A percentile compares a stretch with the other conserved stretches of the same genome.
phyloP scores from a whole-genome alignment of 64 coral and sea anemone species.

The Acropora tenuis region DNA sequence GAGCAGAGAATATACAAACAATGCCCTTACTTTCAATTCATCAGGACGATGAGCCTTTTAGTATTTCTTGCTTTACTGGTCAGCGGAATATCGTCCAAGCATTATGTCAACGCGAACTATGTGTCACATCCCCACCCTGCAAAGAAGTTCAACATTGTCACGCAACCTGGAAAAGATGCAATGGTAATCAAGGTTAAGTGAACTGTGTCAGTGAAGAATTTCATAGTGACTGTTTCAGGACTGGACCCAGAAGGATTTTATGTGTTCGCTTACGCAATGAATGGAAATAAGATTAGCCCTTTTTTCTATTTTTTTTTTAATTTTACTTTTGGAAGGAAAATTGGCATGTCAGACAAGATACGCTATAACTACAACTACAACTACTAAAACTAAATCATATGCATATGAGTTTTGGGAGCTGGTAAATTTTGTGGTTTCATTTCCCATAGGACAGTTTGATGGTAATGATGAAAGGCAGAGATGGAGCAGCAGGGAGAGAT shows the following conservation, averaged over 20 bases:
- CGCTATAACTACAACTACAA: too few relatives aligned
- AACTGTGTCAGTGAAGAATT: too few relatives aligned
- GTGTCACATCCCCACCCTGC: not conserved
- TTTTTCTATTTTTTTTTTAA: too few relatives aligned
- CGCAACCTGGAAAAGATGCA: not conserved
- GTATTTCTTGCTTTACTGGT: not conserved
- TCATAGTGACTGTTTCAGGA: too few relatives aligned
- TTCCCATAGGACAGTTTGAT: constrained; percentile 19
- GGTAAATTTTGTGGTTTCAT: not conserved
- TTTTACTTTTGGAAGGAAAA: too few relatives aligned
- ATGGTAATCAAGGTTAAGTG: not conserved
- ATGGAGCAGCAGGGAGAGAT: constrained; percentile 3
- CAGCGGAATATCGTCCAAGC: constrained; percentile 27
- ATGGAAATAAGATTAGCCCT: too few relatives aligned
- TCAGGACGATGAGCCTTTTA: not conserved
- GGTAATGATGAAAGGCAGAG: constrained; percentile 1
- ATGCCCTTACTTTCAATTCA: not conserved
- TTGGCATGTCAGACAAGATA: too few relatives aligned
- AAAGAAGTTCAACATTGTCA: constrained; percentile 39
- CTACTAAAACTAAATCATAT: too few relatives aligned
- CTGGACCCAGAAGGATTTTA: too few relatives aligned
- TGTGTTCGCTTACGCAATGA: too few relatives aligned
- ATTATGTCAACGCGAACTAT: not conserved
- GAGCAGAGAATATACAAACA: not conserved
- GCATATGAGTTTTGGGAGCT: too few relatives aligned